A percentile compares a stretch with the other conserved stretches of the same genome.
Evolutionary conservation across 1,140 invertebrate genomes (phyloP).

Genomic region (Drosophila punjabiensis): DNA sequence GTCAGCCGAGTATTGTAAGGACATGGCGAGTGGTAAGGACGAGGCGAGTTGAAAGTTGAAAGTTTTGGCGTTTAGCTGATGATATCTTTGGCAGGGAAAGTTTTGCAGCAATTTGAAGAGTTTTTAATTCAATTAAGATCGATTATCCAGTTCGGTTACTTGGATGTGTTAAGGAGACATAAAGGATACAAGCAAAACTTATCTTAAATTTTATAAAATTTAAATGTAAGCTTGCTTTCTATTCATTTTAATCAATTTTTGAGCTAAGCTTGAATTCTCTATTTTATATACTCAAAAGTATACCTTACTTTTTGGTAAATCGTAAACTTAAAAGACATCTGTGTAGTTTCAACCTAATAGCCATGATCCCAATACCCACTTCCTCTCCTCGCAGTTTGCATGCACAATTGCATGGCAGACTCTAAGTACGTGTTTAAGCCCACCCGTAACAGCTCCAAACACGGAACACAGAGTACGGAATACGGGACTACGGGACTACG

Average conservation of each 20-base stretch:
- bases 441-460: constrained; percentile 27
- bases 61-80: constrained; percentile 29
- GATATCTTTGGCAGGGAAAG: constrained; percentile 14
- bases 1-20: constrained; percentile 12
- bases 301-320: not conserved
- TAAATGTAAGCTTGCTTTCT: not conserved
- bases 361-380: not conserved
- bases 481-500: not conserved
- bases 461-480: constrained; percentile 21
- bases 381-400: constrained; percentile 15
- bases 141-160: constrained; percentile 12
- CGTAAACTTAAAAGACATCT: not conserved
- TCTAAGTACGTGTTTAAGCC: constrained; percentile 74
- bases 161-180: not conserved
- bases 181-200: not conserved
- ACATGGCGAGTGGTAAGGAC: constrained; percentile 6
- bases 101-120: constrained; percentile 20
- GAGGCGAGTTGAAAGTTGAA: constrained; percentile 9
- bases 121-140: constrained; percentile 37
- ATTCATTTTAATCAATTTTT: not conserved
- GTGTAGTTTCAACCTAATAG: not conserved
- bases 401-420: constrained; percentile 61
- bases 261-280: not conserved
- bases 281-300: not conserved
- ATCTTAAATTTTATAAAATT: not conserved